Conservation (phyloP, 1,140 invertebrate species). For the Leguminivora glycinivorella region DNA sequence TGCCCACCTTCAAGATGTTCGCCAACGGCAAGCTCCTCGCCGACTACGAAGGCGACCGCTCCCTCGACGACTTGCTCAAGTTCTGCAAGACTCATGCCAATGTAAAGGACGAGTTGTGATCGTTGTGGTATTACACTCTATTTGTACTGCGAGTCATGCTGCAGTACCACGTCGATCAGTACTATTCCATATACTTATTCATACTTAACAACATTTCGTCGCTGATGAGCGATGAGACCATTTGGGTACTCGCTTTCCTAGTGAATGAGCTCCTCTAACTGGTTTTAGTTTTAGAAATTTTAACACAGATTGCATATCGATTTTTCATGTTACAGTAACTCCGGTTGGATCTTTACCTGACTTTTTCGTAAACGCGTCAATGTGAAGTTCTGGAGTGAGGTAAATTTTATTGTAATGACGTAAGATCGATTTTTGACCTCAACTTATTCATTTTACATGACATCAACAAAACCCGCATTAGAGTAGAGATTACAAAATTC, state of each 20-base stretch:
- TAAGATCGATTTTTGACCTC: too few species aligned
- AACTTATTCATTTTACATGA: too few species aligned
- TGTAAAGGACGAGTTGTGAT: conserved; percentile 68
- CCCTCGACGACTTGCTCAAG: conserved; percentile 50
- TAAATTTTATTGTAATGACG: not conserved
- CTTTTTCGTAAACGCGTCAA: not conserved
- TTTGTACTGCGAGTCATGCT: not conserved
- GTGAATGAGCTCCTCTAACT: not conserved
- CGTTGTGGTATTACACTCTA: conserved; percentile 6
- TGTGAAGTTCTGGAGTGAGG: not conserved
- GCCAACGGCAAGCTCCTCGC: conserved; percentile 84
- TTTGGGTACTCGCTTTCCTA: not conserved
- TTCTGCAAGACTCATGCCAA: conserved; percentile 52
- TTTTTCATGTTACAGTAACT: not conserved
- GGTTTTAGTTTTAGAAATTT: not conserved
- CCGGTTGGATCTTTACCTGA: not conserved
- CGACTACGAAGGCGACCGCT: conserved; percentile 86
- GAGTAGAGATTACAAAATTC: not conserved
- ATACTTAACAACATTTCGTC: not conserved
- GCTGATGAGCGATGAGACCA: not conserved
- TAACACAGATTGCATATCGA: not conserved
- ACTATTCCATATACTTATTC: conserved; percentile 5
- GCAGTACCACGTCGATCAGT: conserved; percentile 14
- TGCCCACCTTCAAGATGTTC: conserved; percentile 93
- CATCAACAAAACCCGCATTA: not conserved